These are phyloP conservation scores for Pyrrhosoma nymphula DNA, from an alignment of 2,888 invertebrate genomes.

Conservation along the genomic window DNA sequence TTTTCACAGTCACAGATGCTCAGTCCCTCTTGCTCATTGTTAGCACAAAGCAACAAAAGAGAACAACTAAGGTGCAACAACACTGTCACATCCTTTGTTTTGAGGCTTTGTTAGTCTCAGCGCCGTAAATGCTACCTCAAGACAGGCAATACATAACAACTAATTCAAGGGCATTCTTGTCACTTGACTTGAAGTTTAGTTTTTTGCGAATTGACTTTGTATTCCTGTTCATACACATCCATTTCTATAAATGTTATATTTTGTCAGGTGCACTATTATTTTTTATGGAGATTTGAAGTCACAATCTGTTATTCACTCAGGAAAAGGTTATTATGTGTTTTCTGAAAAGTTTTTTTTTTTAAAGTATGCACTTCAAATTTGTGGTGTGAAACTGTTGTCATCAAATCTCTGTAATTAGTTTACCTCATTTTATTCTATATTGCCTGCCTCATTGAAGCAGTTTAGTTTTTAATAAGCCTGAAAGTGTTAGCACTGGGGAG, in stretches of 20 bases:
- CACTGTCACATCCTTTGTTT: conserved; percentile 67
- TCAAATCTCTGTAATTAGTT: conserved; percentile 67
- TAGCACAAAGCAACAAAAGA: conserved; percentile 62
- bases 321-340: conserved; percentile 66
- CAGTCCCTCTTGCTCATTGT: conserved; percentile 66
- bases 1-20: conserved; percentile 65
- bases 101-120: conserved; percentile 67
- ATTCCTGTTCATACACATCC: conserved; percentile 68
- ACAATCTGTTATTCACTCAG: conserved; percentile 67
- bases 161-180: conserved; percentile 68
- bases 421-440: conserved; percentile 67
- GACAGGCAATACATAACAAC: conserved; percentile 68
- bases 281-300: conserved; percentile 66
- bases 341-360: conserved; percentile 65
- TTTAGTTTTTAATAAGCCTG: conserved; percentile 66
- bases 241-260: conserved; percentile 67
- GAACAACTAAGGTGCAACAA: conserved; percentile 64
- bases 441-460: conserved; percentile 67
- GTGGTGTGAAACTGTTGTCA: conserved; percentile 67
- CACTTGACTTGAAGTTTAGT: conserved; percentile 63
- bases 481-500: conserved; percentile 62
- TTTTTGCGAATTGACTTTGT: conserved; percentile 69
- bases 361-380: conserved; percentile 65
- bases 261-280: conserved; percentile 67
- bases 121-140: conserved; percentile 67